Conservation (phyloP, 2,113 vertebrate species). For the Carlito syrichta region DNA sequence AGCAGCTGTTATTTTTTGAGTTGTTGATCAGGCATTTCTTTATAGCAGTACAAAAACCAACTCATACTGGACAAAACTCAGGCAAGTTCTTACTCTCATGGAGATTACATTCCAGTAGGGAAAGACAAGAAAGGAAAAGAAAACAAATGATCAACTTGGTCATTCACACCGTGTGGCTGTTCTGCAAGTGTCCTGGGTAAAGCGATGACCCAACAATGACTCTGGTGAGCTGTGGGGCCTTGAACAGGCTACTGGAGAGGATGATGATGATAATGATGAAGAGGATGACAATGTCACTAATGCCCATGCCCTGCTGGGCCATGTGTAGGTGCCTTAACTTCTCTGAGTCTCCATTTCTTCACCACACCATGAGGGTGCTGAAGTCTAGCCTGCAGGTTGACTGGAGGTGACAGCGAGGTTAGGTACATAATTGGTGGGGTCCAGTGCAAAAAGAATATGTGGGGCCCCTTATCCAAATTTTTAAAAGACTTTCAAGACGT, state of each 20-base stretch:
- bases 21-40: too few relatives aligned
- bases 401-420: background rate
- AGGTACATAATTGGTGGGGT: background rate
- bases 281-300: background rate
- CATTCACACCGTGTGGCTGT: background rate
- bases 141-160: background rate
- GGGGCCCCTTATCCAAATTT: rapidly evolving
- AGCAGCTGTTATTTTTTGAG: too few relatives aligned
- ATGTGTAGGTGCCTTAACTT: background rate
- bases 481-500: background rate
- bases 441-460: background rate
- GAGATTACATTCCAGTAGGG: background rate
- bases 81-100: too few relatives aligned
- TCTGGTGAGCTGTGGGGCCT: background rate
- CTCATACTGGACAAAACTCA: background rate
- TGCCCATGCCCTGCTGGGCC: too few relatives aligned
- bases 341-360: background rate
- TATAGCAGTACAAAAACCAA: too few relatives aligned
- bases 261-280: background rate
- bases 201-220: too few relatives aligned
- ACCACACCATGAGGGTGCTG: background rate
- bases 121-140: background rate
- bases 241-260: background rate
- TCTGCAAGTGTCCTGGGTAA: background rate
- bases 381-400: background rate